Evolutionary conservation across 2,888 invertebrate genomes (phyloP), one percentile per base, ranked within the genome.

Genomic region (Leucophora obtusa): DNA sequence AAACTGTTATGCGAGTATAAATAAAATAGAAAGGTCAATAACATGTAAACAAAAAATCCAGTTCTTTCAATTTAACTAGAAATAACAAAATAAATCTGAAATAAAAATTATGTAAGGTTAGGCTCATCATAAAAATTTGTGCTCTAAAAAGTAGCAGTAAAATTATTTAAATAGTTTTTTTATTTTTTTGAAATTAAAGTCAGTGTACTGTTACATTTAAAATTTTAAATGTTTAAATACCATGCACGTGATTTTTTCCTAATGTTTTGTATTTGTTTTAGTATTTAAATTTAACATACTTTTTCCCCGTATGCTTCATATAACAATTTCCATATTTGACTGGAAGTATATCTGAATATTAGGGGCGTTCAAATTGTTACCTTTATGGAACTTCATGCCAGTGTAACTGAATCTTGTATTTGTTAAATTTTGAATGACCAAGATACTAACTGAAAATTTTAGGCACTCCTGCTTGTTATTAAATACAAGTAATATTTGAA

Each of bases 171-270:
- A 59, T 58, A 70, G n/a, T 35, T 50, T 50, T 50, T 47, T 53
- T 60, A 38, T 53, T 24, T 70, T 47, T 69, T 35, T 54, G 11
- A 24, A 33, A 50, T 51, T 51, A 51, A 65, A 66, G 66, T 74
- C 66, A 74, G 60, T 66, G 66, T 66, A 59, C 59, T 74, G 53
- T 53, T 28, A 73, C 15, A 35, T 38, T 43, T 73, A 51, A 59
- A 33, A 51, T 21, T 59, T 35, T 28, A 51, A 51, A 51, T 2
- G n/a, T 33, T 7, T 24, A 24, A 66, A 66, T 21, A 56, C 15
- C 43, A 15, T 56, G 54, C 66, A 66, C 54, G 66, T 66, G 54
- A 66, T 54, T 66, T 62, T 66, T 35, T 66, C 21, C 21, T 54
- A 35, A 66, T 43, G 54, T 66, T 66, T 54, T 66, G 43, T 66